Evolutionary conservation across 2,888 invertebrate genomes (phyloP).

Genomic region (Vandiemenella viatica): DNA sequence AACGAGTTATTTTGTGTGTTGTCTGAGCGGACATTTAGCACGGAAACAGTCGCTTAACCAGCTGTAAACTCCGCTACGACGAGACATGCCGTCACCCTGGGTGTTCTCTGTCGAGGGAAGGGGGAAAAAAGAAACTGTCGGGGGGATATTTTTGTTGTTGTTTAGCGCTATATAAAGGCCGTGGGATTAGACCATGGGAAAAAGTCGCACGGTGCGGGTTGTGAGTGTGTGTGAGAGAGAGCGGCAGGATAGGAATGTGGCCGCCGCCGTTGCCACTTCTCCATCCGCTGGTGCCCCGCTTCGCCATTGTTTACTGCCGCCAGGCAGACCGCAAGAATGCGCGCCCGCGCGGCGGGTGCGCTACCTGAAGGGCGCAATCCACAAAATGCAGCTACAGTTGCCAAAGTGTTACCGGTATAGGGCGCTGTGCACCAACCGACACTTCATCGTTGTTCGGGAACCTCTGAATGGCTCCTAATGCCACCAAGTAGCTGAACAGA

Average conservation of each 20-base stretch:
- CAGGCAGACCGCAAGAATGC: not conserved
- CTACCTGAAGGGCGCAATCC: too few relatives aligned
- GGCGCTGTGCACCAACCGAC: too few relatives aligned
- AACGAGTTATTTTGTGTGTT: too few relatives aligned
- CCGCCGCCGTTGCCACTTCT: not conserved
- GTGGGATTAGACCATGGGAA: not conserved
- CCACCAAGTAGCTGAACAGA: too few relatives aligned
- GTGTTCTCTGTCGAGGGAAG: not conserved
- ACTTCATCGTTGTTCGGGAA: too few relatives aligned
- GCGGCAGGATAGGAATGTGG: not conserved
- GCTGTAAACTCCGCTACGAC: too few relatives aligned
- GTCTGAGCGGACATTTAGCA: too few relatives aligned
- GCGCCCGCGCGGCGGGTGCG: too few relatives aligned
- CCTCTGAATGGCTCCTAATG: too few relatives aligned
- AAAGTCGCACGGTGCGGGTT: not conserved
- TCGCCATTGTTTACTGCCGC: not conserved
- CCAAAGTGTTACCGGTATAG: too few relatives aligned
- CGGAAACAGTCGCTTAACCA: too few relatives aligned
- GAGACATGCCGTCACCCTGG: not conserved
- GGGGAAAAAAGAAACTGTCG: not conserved
- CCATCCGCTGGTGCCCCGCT: not conserved
- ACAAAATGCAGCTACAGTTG: too few relatives aligned
- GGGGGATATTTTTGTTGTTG: not conserved
- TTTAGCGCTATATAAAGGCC: not conserved
- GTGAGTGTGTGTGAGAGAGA: not conserved